Base-by-base conservation (phyloP, 92 coral and sea anemone genomes). In the Palythoa caribaeorum region DNA sequence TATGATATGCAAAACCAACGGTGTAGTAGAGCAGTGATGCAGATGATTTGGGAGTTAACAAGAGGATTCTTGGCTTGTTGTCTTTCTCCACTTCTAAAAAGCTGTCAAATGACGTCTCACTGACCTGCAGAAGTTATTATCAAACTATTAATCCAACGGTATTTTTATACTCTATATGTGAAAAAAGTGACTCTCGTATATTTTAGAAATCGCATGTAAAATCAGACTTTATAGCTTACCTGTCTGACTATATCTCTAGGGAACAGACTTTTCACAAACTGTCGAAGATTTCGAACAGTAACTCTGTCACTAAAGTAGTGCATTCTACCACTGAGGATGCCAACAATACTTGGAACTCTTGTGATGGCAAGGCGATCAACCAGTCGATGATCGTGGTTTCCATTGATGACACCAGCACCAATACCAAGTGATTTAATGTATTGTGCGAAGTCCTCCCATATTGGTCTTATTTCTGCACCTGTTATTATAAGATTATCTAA, bases 1-100 rank as follows among this genome's bases (percentile, higher is more conserved):
- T 74, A 77, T 83, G 88, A 73, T 91, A 90, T 40, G 91, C 79
- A 84, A 97, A 97, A 17, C 96, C 97, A n/a, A 97, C 98, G 14
- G 94, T 87, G 65, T 92, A 91, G 83, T 95, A 91, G 10, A 95
- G 93, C 16, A 94, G 87, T 52, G 98, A 93, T 10, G 98, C 93
- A 12, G 86, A 78, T 13, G 90, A 76, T 88, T 95, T 97, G 78
- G 94, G 93, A 13, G 98, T 92, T 80, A 97, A 90, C 55, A 97
- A 95, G 38, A 96, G 55, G 35, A 94, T 96, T 40, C 95, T 84
- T 3, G 99, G 99, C 79, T 92, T 97, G 93, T 97, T 97, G 52
- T 87, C 90, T 11, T 62, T 85, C 79, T 93, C 87, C 13, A 90
- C 90, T 28, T 89, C 83, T 62, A 94, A 89, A 73, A 96, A 94